Evolutionary conservation across 2,888 invertebrate genomes (phyloP).

Genomic region (Dimorphilus gyrociliatus): DNA sequence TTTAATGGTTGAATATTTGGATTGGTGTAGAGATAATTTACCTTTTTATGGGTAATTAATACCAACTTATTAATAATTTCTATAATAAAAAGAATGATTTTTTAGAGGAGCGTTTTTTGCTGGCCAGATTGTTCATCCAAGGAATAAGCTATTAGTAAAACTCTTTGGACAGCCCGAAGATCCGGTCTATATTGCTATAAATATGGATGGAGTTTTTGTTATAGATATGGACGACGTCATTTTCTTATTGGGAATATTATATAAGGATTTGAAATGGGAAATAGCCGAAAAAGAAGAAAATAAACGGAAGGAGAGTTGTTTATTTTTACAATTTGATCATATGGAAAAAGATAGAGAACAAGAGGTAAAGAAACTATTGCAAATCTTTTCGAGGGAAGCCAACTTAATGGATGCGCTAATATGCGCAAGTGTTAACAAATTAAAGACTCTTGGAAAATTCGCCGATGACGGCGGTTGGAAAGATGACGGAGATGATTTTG

Average conservation of each 20-base stretch:
- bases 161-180: conserved; percentile 69
- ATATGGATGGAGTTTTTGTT: conserved; percentile 26
- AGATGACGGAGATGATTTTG: no score
- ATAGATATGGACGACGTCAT: conserved; percentile 26
- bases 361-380: conserved; percentile 63
- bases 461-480: no score
- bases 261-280: conserved; percentile 81
- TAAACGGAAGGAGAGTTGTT: conserved; percentile 68
- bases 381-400: conserved; percentile 47
- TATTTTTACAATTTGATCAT: conserved; percentile 65
- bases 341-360: conserved; percentile 49
- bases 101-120: conserved; percentile 77
- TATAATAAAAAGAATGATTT: conserved; percentile 8
- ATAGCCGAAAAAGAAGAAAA: conserved; percentile 66
- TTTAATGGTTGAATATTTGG: no score
- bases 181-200: conserved; percentile 47
- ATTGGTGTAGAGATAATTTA: no score
- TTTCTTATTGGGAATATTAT: conserved; percentile 48
- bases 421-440: conserved; percentile 18
- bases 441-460: no score
- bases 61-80: no score
- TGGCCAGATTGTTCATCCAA: conserved; percentile 83
- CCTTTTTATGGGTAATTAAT: no score
- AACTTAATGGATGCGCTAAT: conserved; percentile 34
- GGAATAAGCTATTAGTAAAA: conserved; percentile 45